A percentile compares a stretch with the other conserved stretches of the same genome.
phyloP scores from a whole-genome alignment of 2,888 invertebrate genomes.

The Parnassius smintheus region DNA sequence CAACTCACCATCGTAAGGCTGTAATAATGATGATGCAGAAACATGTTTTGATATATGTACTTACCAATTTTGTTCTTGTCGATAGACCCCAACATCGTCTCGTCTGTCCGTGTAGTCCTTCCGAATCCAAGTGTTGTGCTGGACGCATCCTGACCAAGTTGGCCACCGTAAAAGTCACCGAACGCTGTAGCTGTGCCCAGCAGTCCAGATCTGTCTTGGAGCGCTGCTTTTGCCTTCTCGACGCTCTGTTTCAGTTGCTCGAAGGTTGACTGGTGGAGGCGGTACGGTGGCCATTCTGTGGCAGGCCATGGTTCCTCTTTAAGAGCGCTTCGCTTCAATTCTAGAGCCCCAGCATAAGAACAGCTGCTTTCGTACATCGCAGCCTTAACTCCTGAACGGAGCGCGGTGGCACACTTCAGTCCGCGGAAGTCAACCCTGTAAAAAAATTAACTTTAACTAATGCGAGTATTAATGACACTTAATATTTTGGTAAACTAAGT shows the following conservation, averaged over 20 bases:
- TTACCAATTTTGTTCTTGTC: constrained; percentile 74
- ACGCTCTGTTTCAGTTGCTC: constrained; percentile 94
- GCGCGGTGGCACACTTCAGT: constrained; percentile 67
- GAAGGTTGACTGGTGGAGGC: constrained; percentile 92
- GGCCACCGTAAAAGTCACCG: constrained; percentile 83
- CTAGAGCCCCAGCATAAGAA: constrained; percentile 92
- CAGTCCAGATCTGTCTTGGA: constrained; percentile 86
- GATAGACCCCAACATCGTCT: constrained; percentile 67
- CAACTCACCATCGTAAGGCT: too few species aligned
- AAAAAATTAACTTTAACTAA: background rate
- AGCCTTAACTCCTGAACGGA: constrained; percentile 66
- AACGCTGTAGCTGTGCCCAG: constrained; percentile 87
- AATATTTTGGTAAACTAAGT: too few species aligned
- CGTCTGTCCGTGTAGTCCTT: constrained; percentile 62
- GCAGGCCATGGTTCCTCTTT: constrained; percentile 82
- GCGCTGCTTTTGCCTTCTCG: constrained; percentile 93
- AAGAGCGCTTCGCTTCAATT: constrained; percentile 86
- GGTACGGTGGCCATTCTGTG: constrained; percentile 88
- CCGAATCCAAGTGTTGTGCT: constrained; percentile 63
- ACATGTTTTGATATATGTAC: constrained; percentile 31
- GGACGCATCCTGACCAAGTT: constrained; percentile 66
- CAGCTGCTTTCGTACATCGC: constrained; percentile 96
- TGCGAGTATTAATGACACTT: too few species aligned
- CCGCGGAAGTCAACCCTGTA: constrained; percentile 66
- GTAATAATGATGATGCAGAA: too few species aligned